Conservation (phyloP, 2,797 vertebrate species). For the Ispidina lecontei region DNA sequence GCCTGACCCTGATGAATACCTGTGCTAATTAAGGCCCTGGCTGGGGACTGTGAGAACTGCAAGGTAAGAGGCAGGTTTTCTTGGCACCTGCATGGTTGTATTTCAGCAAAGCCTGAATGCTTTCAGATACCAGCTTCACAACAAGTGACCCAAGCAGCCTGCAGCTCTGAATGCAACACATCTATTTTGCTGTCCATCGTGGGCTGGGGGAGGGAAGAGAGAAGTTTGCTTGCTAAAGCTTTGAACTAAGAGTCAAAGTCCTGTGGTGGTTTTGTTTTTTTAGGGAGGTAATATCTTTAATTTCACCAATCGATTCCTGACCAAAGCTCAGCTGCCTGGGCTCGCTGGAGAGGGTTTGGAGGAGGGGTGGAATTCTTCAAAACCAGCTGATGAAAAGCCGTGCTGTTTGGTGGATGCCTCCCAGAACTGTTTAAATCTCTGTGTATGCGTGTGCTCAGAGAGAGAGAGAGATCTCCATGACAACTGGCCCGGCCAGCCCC, state of each 20-base stretch:
- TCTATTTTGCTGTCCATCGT: neutral
- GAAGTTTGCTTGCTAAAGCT: too few species aligned
- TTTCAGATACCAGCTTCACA: constrained; percentile 66
- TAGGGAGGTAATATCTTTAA: neutral
- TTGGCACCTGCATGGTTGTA: constrained; percentile 33
- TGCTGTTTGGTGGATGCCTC: constrained; percentile 74
- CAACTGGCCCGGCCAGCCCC: constrained; percentile 86
- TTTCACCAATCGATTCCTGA: constrained; percentile 33
- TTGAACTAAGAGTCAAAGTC: neutral
- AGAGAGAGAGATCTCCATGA: constrained; percentile 81
- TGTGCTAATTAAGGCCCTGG: constrained; percentile 64
- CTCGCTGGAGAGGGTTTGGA: constrained; percentile 68
- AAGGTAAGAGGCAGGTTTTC: constrained; percentile 75
- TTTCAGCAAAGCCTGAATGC: constrained; percentile 45
- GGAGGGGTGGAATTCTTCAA: constrained; percentile 74
- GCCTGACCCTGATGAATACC: constrained; percentile 50
- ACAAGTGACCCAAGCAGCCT: constrained; percentile 18
- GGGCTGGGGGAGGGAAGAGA: too few species aligned
- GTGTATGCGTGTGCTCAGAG: neutral
- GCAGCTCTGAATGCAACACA: neutral
- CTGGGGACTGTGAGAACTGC: constrained; percentile 35
- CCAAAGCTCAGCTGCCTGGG: constrained; percentile 41
- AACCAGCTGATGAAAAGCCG: constrained; percentile 75
- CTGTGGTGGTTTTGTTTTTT: neutral
- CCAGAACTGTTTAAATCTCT: constrained; percentile 63